Conservation (phyloP, 2,888 invertebrate genomes). For the Lutraria lutraria region DNA sequence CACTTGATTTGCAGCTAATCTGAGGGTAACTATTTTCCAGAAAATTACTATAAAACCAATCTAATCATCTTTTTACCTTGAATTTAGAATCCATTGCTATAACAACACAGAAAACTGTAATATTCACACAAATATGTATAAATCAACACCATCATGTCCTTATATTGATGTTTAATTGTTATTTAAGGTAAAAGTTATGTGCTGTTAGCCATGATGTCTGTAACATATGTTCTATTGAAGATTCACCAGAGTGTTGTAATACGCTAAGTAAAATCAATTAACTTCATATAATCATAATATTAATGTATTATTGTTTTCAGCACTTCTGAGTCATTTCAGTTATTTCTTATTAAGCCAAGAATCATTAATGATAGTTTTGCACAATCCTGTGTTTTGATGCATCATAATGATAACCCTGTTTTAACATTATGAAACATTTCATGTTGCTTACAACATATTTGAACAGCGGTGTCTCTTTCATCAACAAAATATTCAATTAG, state of each 20-base stretch:
- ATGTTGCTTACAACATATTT: neutral
- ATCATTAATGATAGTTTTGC: neutral
- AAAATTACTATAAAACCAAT: too few relatives aligned
- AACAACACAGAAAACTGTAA: neutral
- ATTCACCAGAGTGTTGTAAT: neutral
- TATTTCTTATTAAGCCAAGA: neutral
- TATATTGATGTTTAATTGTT: constrained; percentile 15
- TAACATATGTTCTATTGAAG: constrained; percentile 19
- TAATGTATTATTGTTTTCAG: neutral
- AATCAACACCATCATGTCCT: neutral
- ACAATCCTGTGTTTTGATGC: neutral
- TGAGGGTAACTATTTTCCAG: too few relatives aligned
- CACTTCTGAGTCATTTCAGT: neutral
- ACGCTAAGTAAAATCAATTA: neutral
- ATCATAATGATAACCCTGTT: neutral
- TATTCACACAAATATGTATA: constrained; percentile 3
- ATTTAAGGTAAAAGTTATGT: constrained; percentile 2
- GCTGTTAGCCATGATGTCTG: neutral
- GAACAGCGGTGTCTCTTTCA: neutral
- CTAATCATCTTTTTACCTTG: neutral
- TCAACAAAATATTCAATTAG: neutral
- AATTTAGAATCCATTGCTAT: neutral
- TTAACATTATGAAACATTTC: neutral
- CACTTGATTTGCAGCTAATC: too few relatives aligned
- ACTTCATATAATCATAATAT: neutral